phyloP scores from a whole-genome alignment of 1,140 invertebrate genomes.

The Drosophila ananassae region DNA sequence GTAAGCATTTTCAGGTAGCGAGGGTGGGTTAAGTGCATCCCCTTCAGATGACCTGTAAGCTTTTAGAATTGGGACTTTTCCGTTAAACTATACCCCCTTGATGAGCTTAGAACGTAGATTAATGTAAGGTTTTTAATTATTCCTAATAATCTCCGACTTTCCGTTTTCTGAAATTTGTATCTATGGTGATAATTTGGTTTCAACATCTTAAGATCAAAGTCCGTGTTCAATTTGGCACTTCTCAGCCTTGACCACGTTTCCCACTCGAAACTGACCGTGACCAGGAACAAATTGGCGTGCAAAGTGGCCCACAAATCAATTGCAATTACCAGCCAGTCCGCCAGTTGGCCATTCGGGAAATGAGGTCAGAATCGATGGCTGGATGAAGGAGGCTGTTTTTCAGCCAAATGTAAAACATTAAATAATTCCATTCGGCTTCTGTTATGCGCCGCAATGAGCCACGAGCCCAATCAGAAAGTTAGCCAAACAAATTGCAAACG shows the following conservation, averaged over 20 bases:
- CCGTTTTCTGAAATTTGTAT: no score
- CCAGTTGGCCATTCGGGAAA: slow-evolving; percentile 7
- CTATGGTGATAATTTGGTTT: slow-evolving; percentile 32
- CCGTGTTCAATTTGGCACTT: not conserved
- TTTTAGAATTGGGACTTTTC: slow-evolving; percentile 20
- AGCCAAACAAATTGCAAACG: slow-evolving; percentile 74
- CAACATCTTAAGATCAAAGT: slow-evolving; percentile 31
- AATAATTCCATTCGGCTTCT: slow-evolving; percentile 66
- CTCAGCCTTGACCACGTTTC: slow-evolving; percentile 50
- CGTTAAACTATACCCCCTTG: slow-evolving; percentile 5
- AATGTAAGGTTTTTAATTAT: not conserved
- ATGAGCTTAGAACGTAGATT: not conserved
- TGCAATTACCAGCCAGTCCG: slow-evolving; percentile 62
- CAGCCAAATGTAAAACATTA: slow-evolving; percentile 69
- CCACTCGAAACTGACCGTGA: slow-evolving; percentile 60
- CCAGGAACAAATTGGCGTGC: slow-evolving; percentile 70
- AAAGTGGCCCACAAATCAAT: slow-evolving; percentile 75
- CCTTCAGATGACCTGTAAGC: slow-evolving; percentile 22
- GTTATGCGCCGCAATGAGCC: slow-evolving; percentile 57
- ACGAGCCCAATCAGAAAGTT: slow-evolving; percentile 79
- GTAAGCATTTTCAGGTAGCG: slow-evolving; percentile 8
- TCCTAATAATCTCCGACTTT: no score
- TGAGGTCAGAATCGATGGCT: slow-evolving; percentile 17
- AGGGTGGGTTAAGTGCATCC: no score
- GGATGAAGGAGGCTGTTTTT: slow-evolving; percentile 23